Base-by-base conservation (phyloP, 2,888 invertebrate genomes). In the Himalopsyche tibetana region DNA sequence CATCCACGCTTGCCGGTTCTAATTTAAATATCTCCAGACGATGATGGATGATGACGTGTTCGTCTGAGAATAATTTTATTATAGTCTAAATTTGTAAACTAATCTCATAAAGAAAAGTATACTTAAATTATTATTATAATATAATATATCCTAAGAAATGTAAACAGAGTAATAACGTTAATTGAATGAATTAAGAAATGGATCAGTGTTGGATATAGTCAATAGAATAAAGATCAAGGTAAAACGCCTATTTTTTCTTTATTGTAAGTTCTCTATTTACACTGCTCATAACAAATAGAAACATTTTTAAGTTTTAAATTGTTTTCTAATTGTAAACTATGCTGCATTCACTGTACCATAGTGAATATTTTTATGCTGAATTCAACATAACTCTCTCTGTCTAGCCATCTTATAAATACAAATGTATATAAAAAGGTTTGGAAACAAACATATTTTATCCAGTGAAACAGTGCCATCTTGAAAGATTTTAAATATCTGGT, bases 291-390 rank as follows among this genome's bases (percentile, higher is more conserved):
- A 89, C 89, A 89, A 89, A 88, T 87, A 51, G 51, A 88, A 89
- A 89, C 82, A 89, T 86, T 80, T 84, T 38, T 74, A 84, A 55
- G 79, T 55, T 90, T 90, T 89, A 89, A 89, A 90, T 89, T 89
- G 90, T 90, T 89, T 89, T 90, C 91, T 90, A 91, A 91, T 91
- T 91, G 91, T 92, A 90, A 90, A 89, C 17, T 42, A 55, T 81
- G 28, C 82, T 45, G 28, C 12, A 81, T 55, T 81, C 28, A 81
- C 55, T 81, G 89, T 88, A 51, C 89, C 89, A 88, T 88, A 87
- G 89, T 90, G 89, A 90, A 89, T 89, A 90, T 89, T 85, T 89
- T 88, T 89, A 90, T 51, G 90, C 89, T 90, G 90, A 90, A 63
- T 63, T 28, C 28, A 63, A 63, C 28, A 19, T 19, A 19, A 6